Evolutionary conservation across 2,888 invertebrate genomes (phyloP), one percentile per base, ranked within the genome.

Genomic region (Zygogramma bicolorata): DNA sequence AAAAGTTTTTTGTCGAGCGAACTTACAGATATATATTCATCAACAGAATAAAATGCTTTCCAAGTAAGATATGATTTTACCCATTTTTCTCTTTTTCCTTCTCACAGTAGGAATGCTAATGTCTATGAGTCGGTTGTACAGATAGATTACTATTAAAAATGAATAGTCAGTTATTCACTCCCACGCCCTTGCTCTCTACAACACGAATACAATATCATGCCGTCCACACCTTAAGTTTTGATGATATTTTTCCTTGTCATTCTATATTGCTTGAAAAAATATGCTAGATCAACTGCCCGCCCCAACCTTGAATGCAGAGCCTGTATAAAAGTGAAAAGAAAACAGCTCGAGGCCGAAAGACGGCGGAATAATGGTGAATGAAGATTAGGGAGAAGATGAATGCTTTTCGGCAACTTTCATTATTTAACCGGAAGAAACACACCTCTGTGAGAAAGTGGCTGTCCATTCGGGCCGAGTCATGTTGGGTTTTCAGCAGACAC

Each of bases 341-440:
- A 65, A 73, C 49, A 22, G 22, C 69, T 31, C 18, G 20, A 29
- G 65, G 69, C 65, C 4, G 13, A 34, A 42, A 68, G 49, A 42
- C 60, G 40, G 60, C n/a, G 25, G 31, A 31, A 15, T 60, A 68
- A 68, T 20, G 34, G 15, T 40, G 59, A 60, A 58, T 68, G 61
- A 27, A 46, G 46, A 63, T 63, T 46, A 29, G 63, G 63, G 8
- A 49, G 63, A 63, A 63, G 63, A 63, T 46, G 63, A 63, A 70
- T 73, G 71, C 69, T 69, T 73, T 75, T 75, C 75, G 75, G 73
- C 69, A 73, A 75, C 75, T 75, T 75, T 75, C 75, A 71, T 75
- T 75, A 73, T 71, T 75, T 34, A 71, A 75, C 71, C 75, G 73
- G 75, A 73, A 75, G 60, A 68, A 70, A 73, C 75, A 74, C 73